A percentile compares a stretch with the other conserved stretches of the same genome.
phyloP scores from a whole-genome alignment of 2,888 invertebrate genomes.

The Rhorus exstirpatorius region DNA sequence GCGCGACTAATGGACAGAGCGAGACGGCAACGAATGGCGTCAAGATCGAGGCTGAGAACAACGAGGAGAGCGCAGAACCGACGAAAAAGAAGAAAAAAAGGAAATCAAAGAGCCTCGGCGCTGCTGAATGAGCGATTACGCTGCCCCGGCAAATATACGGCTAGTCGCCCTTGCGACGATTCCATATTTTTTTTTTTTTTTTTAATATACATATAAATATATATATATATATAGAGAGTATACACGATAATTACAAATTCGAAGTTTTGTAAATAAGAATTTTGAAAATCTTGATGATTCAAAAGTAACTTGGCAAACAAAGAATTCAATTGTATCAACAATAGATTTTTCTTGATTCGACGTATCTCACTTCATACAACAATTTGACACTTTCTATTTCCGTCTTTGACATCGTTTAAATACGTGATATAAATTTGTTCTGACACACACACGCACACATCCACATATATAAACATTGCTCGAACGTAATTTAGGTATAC shows the following conservation, averaged over 20 bases:
- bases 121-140: constrained; percentile 73
- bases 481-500: background rate
- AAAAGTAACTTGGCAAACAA: constrained; percentile 2
- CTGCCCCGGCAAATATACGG: constrained; percentile 3
- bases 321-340: background rate
- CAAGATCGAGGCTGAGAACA: constrained; percentile 71
- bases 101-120: constrained; percentile 80
- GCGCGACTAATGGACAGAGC: constrained; percentile 78
- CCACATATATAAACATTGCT: background rate
- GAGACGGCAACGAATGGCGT: constrained; percentile 71
- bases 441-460: constrained; percentile 30
- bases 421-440: background rate
- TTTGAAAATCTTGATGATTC: constrained; percentile 45
- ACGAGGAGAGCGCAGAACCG: constrained; percentile 77
- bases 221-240: constrained; percentile 48
- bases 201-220: constrained; percentile 7
- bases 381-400: constrained; percentile 11
- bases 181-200: constrained; percentile 58
- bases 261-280: constrained; percentile 66
- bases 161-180: constrained; percentile 2
- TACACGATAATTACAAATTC: constrained; percentile 37
- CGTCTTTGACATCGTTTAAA: background rate
- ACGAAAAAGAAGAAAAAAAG: constrained; percentile 86
- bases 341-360: constrained; percentile 7
- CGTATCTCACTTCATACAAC: background rate